phyloP scores from a whole-genome alignment of 1,140 invertebrate genomes.

The Aporrectodea caliginosa region DNA sequence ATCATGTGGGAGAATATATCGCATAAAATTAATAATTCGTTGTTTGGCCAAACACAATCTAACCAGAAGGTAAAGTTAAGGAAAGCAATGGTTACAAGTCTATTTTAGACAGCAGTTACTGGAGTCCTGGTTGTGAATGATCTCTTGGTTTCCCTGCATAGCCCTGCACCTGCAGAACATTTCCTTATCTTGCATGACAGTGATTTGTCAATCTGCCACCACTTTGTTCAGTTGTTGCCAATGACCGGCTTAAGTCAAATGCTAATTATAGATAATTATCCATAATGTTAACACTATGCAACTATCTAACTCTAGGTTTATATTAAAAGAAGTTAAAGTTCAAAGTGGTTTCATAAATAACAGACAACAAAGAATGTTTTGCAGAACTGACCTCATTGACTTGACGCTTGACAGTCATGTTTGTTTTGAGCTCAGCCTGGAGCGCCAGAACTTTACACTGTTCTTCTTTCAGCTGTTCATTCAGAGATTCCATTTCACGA shows the following conservation, averaged over 20 bases:
- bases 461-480: conserved; percentile 54
- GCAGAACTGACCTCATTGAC: conserved; percentile 23
- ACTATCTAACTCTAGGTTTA: too few species aligned
- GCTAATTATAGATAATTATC: too few species aligned
- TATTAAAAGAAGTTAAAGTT: too few species aligned
- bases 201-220: too few species aligned
- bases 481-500: conserved; percentile 54
- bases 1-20: neutral
- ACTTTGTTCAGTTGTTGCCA: too few species aligned
- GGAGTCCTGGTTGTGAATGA: neutral
- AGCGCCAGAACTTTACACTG: conserved; percentile 41
- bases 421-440: neutral
- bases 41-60: neutral
- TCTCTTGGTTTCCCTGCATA: too few species aligned
- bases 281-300: too few species aligned
- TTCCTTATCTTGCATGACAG: too few species aligned
- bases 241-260: too few species aligned
- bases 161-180: too few species aligned
- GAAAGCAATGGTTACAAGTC: neutral
- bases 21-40: neutral
- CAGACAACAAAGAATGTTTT: too few species aligned
- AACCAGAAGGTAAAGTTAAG: neutral
- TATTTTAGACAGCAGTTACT: neutral
- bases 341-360: too few species aligned
- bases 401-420: neutral